Conservation (phyloP, 2,888 invertebrate genomes). For the Plebejus argus region DNA sequence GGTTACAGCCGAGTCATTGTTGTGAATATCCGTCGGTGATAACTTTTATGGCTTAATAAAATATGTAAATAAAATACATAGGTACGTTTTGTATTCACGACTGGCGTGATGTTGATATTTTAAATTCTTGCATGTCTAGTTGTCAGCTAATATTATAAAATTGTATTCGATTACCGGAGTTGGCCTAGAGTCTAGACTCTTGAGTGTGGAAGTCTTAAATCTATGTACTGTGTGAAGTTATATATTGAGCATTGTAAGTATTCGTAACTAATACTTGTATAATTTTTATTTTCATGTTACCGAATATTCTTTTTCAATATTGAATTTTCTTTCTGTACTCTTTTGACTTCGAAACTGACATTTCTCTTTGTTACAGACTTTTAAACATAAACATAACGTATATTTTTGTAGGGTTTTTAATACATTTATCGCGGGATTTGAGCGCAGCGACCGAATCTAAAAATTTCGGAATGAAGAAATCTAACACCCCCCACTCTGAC, state of each 20-base stretch:
- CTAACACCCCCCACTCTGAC: too few relatives aligned
- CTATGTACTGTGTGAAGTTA: too few relatives aligned
- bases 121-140: background rate
- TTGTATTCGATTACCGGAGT: background rate
- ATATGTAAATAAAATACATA: background rate
- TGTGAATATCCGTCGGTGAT: background rate
- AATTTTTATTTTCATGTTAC: background rate
- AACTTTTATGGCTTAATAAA: background rate
- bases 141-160: background rate
- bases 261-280: too few relatives aligned
- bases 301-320: background rate
- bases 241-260: too few relatives aligned
- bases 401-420: too few relatives aligned
- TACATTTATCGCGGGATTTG: too few relatives aligned
- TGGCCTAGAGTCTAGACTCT: background rate
- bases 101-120: background rate
- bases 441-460: too few relatives aligned
- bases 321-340: background rate
- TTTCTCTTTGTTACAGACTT: too few relatives aligned
- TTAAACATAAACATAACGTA: too few relatives aligned
- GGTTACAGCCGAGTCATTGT: background rate
- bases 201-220: background rate
- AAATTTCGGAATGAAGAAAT: too few relatives aligned
- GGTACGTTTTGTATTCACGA: conserved; percentile 3
- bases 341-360: too few relatives aligned